Conservation (phyloP, 2,113 vertebrate species). For the Gobio gobio region DNA sequence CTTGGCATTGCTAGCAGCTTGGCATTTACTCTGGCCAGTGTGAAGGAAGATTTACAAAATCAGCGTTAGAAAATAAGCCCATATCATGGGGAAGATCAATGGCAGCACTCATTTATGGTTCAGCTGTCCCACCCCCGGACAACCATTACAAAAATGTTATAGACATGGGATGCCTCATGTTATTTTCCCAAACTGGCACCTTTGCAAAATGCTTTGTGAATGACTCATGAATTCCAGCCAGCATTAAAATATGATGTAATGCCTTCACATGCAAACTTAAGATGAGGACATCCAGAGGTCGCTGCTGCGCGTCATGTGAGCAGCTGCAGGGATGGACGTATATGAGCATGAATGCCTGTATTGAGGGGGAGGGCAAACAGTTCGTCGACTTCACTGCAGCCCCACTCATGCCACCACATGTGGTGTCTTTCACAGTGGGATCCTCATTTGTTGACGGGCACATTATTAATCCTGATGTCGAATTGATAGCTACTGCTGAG, state of each 20-base stretch:
- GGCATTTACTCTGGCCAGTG: slow-evolving; percentile 4
- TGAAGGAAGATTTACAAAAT: slow-evolving; percentile 18
- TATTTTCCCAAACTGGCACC: slow-evolving; percentile 17
- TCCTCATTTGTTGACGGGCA: slow-evolving; percentile 61
- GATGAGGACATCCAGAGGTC: slow-evolving; percentile 1
- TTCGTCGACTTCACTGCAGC: background rate
- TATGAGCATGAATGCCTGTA: background rate
- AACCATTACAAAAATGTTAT: background rate
- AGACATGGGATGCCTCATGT: background rate
- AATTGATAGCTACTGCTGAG: slow-evolving; percentile 42
- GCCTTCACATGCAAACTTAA: slow-evolving; percentile 11
- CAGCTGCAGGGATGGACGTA: slow-evolving; percentile 7
- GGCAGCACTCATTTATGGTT: background rate
- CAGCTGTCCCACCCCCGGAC: background rate
- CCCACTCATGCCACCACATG: slow-evolving; percentile 15
- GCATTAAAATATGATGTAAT: slow-evolving; percentile 12
- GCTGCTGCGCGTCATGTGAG: background rate
- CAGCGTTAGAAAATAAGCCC: slow-evolving; percentile 1
- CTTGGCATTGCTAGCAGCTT: slow-evolving; percentile 28
- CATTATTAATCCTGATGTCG: slow-evolving; percentile 60
- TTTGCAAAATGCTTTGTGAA: background rate
- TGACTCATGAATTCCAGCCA: slow-evolving; percentile 1
- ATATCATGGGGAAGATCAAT: slow-evolving; percentile 25
- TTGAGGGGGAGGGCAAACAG: slow-evolving; percentile 24
- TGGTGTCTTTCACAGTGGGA: slow-evolving; percentile 34